Conservation (phyloP, 1,140 invertebrate genomes). For the Aphelenchoides fujianensis region DNA sequence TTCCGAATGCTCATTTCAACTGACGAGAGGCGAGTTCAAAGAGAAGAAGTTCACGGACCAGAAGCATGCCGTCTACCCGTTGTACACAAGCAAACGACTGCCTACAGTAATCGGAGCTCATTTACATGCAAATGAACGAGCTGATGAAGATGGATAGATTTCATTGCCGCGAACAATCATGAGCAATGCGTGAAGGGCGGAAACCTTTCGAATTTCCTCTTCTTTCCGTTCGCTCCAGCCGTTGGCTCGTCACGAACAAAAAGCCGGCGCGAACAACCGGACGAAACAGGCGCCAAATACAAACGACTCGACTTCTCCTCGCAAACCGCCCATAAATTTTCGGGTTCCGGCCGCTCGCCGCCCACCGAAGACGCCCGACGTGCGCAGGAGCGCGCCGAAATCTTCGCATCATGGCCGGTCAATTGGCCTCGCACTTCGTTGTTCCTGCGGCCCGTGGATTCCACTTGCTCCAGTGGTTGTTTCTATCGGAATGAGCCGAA, state of each 20-base stretch:
- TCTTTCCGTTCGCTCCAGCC: background rate
- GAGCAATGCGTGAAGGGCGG: background rate
- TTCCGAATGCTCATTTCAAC: no score
- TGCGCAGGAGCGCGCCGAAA: no score
- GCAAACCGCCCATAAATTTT: conserved; percentile 1
- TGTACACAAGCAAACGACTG: no score
- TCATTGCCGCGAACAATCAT: no score
- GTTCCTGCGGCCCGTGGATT: background rate
- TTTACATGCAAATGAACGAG: no score
- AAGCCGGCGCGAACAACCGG: background rate
- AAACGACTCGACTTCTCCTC: background rate
- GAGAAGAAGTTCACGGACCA: no score
- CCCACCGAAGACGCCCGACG: no score
- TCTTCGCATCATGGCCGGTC: background rate
- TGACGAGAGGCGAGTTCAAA: no score
- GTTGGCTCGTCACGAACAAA: background rate
- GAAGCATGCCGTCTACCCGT: no score
- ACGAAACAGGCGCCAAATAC: background rate
- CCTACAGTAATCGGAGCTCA: no score
- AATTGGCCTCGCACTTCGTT: background rate
- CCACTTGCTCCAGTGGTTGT: background rate
- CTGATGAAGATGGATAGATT: no score
- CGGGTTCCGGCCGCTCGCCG: background rate
- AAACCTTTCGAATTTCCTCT: background rate
- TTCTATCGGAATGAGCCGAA: background rate